Evolutionary conservation across 2,113 vertebrate genomes (phyloP), one percentile per base, ranked within the genome.

Genomic region (Rostratula benghalensis): DNA sequence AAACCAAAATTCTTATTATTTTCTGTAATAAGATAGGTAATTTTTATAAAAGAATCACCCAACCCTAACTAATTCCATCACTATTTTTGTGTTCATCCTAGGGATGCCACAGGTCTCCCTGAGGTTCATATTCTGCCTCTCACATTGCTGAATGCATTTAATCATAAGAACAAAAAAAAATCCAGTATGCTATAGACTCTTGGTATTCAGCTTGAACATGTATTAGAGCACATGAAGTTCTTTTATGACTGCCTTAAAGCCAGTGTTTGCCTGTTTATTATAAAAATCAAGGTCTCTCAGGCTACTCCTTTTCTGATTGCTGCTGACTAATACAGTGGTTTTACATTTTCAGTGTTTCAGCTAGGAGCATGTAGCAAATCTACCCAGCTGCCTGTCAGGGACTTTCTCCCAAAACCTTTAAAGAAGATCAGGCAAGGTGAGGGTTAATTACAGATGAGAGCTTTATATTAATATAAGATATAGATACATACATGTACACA

Each of bases 151-250:
- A 90, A 71, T 33, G 14, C 13, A 24, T 75, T 35, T 43, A 23
- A 50, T 45, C 22, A 46, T 5, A 45, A 60, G 3, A 46, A 60
- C 39, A 76, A 89, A 31, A n/a, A 43, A 68, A 87, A 33, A 41
- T 7, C 1, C 3, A 1, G 24, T 16, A 30, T 11, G 56, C 0
- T 16, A 54, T 12, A 74, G 23, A 5, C 11, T 61, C 22, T 65
- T 28, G 10, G 7, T 46, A 73, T 37, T 79, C 33, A 70, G 12
- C 20, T 85, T 43, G 70, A 79, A 20, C 10, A 37, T 17, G 4
- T 30, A 41, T 59, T 54, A 61, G 16, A 51, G 14, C 5, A 24
- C 9, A 25, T 28, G n/a, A 23, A 83, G 73, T 61, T 83, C 17
- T 86, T 60, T 57, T 39, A 65, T 69, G 13, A 43, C 17, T 75